Conservation (phyloP, 2,888 invertebrate species). For the Nebria brevicollis region DNA sequence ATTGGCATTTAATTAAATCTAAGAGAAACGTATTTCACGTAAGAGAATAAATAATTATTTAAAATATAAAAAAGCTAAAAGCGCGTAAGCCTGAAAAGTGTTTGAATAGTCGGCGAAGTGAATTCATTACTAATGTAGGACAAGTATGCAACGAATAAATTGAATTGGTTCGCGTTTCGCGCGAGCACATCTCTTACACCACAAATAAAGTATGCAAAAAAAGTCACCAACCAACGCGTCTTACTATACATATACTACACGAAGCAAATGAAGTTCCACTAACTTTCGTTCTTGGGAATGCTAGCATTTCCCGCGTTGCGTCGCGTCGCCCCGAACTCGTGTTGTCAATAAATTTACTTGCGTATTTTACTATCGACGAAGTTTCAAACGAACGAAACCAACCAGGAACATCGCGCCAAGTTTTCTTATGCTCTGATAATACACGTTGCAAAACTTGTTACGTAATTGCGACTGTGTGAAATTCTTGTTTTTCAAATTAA, state of each 20-base stretch:
- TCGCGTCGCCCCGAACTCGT: constrained; percentile 13
- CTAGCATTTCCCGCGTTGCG: constrained; percentile 26
- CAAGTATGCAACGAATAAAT: not conserved
- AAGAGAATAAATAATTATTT: not conserved
- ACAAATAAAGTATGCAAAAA: not conserved
- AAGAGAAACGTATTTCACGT: not conserved
- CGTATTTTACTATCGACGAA: constrained; percentile 6
- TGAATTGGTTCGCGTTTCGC: not conserved
- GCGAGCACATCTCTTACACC: not conserved
- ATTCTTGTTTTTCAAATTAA: constrained; percentile 7
- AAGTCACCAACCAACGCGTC: not conserved
- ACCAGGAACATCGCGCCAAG: not conserved
- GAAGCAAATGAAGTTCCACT: constrained; percentile 35
- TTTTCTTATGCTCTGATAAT: not conserved
- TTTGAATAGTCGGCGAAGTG: not conserved
- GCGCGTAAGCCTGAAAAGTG: not conserved
- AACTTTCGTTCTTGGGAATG: constrained; percentile 36
- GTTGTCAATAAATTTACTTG: constrained; percentile 33
- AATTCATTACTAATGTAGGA: not conserved
- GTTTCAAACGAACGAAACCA: constrained; percentile 13
- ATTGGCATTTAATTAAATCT: not conserved
- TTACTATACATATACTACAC: not conserved
- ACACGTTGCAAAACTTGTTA: not conserved
- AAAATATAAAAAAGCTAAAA: not conserved
- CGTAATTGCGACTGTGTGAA: not conserved